A percentile compares a stretch with the other conserved stretches of the same genome.
Conservation (phyloP, 2,797 vertebrate species). For the Gymnothorax javanicus region DNA sequence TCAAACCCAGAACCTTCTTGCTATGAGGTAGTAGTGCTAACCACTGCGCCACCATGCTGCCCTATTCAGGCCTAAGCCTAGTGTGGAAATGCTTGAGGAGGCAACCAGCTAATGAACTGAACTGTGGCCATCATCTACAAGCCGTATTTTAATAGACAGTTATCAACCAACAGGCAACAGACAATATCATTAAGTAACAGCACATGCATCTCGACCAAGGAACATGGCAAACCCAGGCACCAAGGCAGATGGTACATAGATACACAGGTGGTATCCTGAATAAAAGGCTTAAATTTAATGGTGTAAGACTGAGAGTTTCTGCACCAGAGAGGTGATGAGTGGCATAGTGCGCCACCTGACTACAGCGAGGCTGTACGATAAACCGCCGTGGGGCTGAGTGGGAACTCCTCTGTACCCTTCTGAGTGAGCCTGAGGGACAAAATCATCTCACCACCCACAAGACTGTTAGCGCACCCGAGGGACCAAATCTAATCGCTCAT, state of each 20-base stretch:
- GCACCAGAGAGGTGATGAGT: not conserved
- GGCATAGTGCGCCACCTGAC: not conserved
- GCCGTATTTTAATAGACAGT: not conserved
- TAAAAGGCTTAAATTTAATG: no score
- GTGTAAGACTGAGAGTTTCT: no score
- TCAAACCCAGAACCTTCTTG: no score
- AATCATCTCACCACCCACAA: not conserved
- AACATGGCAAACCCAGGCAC: not conserved
- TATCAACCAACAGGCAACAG: not conserved
- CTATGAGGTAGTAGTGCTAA: no score
- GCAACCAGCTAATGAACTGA: not conserved
- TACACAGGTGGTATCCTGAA: no score
- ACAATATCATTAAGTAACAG: not conserved
- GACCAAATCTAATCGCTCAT: not conserved
- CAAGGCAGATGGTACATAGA: not conserved
- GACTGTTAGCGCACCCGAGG: not conserved
- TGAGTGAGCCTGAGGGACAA: not conserved
- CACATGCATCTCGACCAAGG: not conserved
- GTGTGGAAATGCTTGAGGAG: not conserved
- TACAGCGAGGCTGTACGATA: not conserved
- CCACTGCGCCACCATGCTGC: no score
- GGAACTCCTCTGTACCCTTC: not conserved
- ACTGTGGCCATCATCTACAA: not conserved
- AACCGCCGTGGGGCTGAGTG: not conserved
- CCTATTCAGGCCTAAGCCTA: not conserved